phyloP scores from a whole-genome alignment of 2,888 invertebrate species.

The Fragum fragum region DNA sequence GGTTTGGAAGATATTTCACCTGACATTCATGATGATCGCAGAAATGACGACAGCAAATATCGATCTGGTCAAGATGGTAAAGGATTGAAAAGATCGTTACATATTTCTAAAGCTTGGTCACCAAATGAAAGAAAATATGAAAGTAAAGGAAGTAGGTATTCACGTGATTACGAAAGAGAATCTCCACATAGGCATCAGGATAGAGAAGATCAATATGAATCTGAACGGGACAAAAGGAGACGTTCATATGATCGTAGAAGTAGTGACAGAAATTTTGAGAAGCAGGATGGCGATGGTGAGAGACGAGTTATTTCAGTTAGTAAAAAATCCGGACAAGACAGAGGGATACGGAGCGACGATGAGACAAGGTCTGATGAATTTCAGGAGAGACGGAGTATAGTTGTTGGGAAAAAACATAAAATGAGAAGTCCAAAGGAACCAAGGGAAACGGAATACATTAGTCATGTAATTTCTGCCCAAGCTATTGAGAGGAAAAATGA shows the following conservation, averaged over 20 bases:
- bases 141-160: background rate
- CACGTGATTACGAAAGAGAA: background rate
- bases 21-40: constrained; percentile 28
- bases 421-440: background rate
- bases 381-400: constrained; percentile 27
- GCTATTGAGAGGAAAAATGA: background rate
- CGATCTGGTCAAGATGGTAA: background rate
- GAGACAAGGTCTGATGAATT: constrained; percentile 15
- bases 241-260: background rate
- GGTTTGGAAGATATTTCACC: constrained; percentile 62
- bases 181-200: background rate
- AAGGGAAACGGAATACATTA: constrained; percentile 2
- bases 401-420: constrained; percentile 8
- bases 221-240: background rate
- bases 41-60: constrained; percentile 30
- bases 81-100: background rate
- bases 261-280: background rate
- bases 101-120: constrained; percentile 11
- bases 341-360: background rate
- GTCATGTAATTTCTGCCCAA: constrained; percentile 10
- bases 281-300: constrained; percentile 10
- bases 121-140: background rate
- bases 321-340: constrained; percentile 22
- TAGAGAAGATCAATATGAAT: background rate
- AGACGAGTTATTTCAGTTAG: constrained; percentile 46